Percentiles rank a stretch among this genome's conserved stretches.
These are phyloP conservation scores for Rousettus leschenaultii DNA, from an alignment of 2,113 vertebrate species.

Conservation along the genomic window DNA sequence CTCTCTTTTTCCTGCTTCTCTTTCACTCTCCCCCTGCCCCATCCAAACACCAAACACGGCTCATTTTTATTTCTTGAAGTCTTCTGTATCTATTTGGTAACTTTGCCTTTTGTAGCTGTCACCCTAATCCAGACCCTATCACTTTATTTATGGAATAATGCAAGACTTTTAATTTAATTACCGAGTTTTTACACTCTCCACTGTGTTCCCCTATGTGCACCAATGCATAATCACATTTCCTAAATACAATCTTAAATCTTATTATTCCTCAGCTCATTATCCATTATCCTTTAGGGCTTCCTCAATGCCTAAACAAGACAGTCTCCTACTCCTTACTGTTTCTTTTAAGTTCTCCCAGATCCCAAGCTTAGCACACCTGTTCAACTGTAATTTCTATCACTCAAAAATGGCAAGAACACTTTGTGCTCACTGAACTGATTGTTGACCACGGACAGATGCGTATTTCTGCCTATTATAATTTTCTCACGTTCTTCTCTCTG, in stretches of 20 bases:
- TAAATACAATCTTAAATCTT: neutral
- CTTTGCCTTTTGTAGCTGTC: neutral
- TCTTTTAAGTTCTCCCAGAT: neutral
- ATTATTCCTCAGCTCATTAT: neutral
- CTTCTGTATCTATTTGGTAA: neutral
- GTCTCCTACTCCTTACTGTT: neutral
- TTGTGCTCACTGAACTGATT: neutral
- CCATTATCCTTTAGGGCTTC: neutral
- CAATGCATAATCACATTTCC: neutral
- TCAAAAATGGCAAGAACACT: neutral
- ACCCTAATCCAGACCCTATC: neutral
- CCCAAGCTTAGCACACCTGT: neutral
- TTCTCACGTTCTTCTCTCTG: neutral
- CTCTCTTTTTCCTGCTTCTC: neutral
- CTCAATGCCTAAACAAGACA: neutral
- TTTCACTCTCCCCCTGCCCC: neutral
- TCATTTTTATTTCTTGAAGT: neutral
- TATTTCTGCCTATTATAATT: neutral
- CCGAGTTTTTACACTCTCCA: neutral
- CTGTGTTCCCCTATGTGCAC: neutral
- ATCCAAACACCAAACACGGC: neutral
- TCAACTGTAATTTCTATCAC: neutral
- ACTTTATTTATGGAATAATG: neutral
- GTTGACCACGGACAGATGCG: accelerated
- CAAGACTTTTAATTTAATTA: neutral